Percentiles rank a stretch among this genome's conserved stretches.
Evolutionary conservation across 2,888 invertebrate species (phyloP).

Genomic region (Mechanitis messenoides): DNA sequence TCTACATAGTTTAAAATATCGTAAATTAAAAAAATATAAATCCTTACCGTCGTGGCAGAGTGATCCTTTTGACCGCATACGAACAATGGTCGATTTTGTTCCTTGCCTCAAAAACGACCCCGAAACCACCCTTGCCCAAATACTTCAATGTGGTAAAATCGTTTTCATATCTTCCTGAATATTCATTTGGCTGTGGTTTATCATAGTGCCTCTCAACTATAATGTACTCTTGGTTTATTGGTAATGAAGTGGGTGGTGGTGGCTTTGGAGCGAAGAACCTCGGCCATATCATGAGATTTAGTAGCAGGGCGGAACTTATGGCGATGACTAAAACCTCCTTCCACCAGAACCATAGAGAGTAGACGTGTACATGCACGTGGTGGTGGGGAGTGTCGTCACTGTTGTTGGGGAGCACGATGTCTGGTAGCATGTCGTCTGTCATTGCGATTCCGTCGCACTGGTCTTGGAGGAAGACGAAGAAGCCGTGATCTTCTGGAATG

Average conservation of each 20-base stretch:
- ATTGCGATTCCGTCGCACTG: conserved; percentile 57
- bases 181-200: conserved; percentile 49
- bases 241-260: conserved; percentile 41
- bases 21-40: conserved; percentile 7
- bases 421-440: conserved; percentile 43
- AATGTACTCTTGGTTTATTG: conserved; percentile 54
- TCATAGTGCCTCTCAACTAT: conserved; percentile 56
- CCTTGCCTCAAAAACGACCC: conserved; percentile 95
- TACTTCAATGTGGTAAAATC: conserved; percentile 91
- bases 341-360: conserved; percentile 87
- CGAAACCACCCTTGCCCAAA: conserved; percentile 95
- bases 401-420: conserved; percentile 40
- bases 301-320: conserved; percentile 81
- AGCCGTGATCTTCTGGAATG: conserved; percentile 81
- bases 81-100: conserved; percentile 95
- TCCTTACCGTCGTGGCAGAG: conserved; percentile 83
- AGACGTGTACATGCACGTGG: conserved; percentile 82
- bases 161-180: conserved; percentile 82
- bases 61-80: conserved; percentile 97
- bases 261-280: conserved; percentile 57
- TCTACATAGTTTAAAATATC: background rate
- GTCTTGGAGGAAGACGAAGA: conserved; percentile 81
- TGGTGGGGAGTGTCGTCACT: conserved; percentile 70
- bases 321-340: conserved; percentile 88
- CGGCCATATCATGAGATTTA: conserved; percentile 82